Evolutionary conservation across 2,888 invertebrate species (phyloP), one percentile per base, ranked within the genome.

Genomic region (Neoaliturus tenellus): DNA sequence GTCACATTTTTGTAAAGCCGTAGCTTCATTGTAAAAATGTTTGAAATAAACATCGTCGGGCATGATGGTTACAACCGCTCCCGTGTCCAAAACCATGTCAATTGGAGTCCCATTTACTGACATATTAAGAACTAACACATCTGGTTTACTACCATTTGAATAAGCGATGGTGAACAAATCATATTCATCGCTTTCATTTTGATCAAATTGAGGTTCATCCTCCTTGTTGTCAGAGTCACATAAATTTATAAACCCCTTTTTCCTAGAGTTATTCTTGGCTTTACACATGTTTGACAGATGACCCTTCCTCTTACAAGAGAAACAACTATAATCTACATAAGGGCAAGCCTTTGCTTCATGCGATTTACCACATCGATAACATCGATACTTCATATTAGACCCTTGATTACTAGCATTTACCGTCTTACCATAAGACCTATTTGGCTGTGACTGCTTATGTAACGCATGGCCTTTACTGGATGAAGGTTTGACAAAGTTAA

Each of bases 11-110:
- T 55, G n/a, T 20, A 55, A 23, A 14, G 17, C 23, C 6, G 55
- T 20, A 6, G 8, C 55, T 20, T 14, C 55, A 20, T 55, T 55
- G n/a, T 55, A 23, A 17, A 55, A 55, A 55, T 55, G 41, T 55
- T 55, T 55, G n/a, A 55, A 55, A 55, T 55, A 55, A 55, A 55
- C 23, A 55, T 55, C 55, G 23, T 55, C 55, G 55, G 55, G 55
- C 55, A 55, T 55, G 23, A 55, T 20, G 23, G 55, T 55, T 23
- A 55, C 55, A 10, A 55, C 55, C 23, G 55, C 55, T 20, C 55
- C 55, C n/a, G 17, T 14, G 8, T 23, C 8, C 55, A 20, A 17
- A 41, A 41, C 41, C 41, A 41, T 41, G 41, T 41, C 41, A 41
- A 41, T 41, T 41, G 41, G 41, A 41, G 41, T 41, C 6, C 41